Evolutionary conservation across 2,113 vertebrate genomes (phyloP).

Genomic region (Poecilia latipinna): DNA sequence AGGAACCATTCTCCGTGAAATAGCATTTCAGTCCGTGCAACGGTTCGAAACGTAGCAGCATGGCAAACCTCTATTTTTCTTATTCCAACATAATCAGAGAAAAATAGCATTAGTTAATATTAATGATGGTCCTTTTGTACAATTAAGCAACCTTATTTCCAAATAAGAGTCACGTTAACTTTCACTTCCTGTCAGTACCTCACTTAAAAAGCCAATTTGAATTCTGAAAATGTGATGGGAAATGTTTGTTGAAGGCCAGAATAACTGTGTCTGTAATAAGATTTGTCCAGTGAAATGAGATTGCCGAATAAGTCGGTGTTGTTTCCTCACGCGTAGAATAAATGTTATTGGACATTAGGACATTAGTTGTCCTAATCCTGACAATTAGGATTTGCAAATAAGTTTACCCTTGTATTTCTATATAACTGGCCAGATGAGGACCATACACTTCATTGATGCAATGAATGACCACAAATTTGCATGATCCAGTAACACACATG

Average conservation of each 20-base stretch:
- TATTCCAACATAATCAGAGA: constrained; percentile 50
- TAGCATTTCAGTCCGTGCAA: constrained; percentile 50
- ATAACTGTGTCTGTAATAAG: background rate
- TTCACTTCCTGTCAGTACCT: constrained; percentile 16
- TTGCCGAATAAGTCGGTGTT: background rate
- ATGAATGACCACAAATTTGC: no score
- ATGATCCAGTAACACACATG: no score
- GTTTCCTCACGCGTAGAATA: background rate
- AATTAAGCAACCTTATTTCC: constrained; percentile 54
- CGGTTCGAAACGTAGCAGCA: constrained; percentile 49
- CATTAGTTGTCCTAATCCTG: no score
- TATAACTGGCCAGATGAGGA: no score
- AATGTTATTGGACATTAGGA: background rate
- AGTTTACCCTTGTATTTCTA: no score
- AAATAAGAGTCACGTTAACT: constrained; percentile 32
- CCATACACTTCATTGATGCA: no score
- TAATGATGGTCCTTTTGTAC: constrained; percentile 53
- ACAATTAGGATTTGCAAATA: no score
- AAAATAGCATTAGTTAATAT: constrained; percentile 46
- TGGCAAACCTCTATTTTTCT: constrained; percentile 38
- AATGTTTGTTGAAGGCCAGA: background rate
- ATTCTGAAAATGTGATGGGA: constrained; percentile 5
- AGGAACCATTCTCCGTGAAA: constrained; percentile 70
- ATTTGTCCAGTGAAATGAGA: background rate
- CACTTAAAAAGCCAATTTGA: constrained; percentile 13